These are phyloP conservation scores for Lepidotrigona ventralis DNA, from an alignment of 1,140 invertebrate genomes.

Conservation along the genomic window DNA sequence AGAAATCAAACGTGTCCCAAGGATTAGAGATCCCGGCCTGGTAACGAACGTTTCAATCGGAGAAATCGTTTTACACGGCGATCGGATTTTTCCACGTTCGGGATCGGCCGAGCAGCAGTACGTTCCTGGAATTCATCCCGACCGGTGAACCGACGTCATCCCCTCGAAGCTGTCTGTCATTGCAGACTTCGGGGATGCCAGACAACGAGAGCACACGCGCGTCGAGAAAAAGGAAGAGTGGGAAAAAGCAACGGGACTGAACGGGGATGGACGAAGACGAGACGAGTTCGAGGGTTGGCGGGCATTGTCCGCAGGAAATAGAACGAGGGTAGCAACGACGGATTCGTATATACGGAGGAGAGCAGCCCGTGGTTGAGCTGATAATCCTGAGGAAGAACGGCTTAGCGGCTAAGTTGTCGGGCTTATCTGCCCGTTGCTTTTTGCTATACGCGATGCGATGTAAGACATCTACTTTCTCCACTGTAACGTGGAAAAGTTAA, in stretches of 20 bases:
- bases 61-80: conserved; percentile 23
- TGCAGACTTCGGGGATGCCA: conserved; percentile 69
- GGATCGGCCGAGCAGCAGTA: conserved; percentile 55
- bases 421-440: conserved; percentile 62
- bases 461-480: no score
- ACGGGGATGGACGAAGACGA: conserved; percentile 39
- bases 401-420: conserved; percentile 64
- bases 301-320: conserved; percentile 73
- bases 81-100: conserved; percentile 28
- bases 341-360: conserved; percentile 23
- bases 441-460: conserved; percentile 44
- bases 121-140: conserved; percentile 66
- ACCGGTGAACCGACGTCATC: conserved; percentile 68
- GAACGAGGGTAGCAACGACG: conserved; percentile 64
- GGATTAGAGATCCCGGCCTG: conserved; percentile 6
- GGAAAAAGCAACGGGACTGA: not conserved
- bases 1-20: not conserved
- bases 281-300: conserved; percentile 37
- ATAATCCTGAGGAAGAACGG: conserved; percentile 67
- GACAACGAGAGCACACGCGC: conserved; percentile 60
- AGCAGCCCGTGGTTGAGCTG: conserved; percentile 45
- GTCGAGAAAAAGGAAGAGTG: conserved; percentile 11
- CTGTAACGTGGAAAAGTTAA: no score
- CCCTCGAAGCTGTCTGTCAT: conserved; percentile 74
- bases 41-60: conserved; percentile 34